These are phyloP conservation scores for Diorhabda elongata DNA, from an alignment of 1,140 invertebrate species.

Conservation along the genomic window DNA sequence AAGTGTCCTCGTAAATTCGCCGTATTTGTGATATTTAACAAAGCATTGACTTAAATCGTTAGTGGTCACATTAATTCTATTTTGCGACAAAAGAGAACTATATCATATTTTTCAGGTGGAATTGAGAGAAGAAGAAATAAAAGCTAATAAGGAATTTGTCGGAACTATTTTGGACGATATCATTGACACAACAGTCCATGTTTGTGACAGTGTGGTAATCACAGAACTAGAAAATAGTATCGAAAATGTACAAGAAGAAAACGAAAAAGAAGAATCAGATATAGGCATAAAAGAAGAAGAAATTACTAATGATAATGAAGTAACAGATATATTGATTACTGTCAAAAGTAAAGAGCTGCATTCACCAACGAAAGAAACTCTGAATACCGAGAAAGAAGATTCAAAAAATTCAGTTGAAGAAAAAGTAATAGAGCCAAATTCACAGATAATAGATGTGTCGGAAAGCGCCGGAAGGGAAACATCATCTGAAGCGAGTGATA, in stretches of 20 bases:
- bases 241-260: conserved; percentile 6
- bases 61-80: too few relatives aligned
- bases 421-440: too few relatives aligned
- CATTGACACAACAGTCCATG: conserved; percentile 28
- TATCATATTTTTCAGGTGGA: not conserved
- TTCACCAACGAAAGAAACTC: not conserved
- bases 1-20: too few relatives aligned
- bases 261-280: not conserved
- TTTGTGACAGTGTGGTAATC: conserved; percentile 29
- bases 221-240: conserved; percentile 17
- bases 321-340: not conserved
- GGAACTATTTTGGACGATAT: conserved; percentile 4
- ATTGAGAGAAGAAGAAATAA: not conserved
- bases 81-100: too few relatives aligned
- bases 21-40: too few relatives aligned
- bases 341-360: not conserved
- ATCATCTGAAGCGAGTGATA: too few relatives aligned
- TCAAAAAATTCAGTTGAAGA: not conserved
- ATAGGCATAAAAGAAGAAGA: conserved; percentile 1
- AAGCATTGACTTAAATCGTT: too few relatives aligned
- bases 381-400: not conserved
- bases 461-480: too few relatives aligned
- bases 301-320: not conserved
- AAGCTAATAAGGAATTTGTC: conserved; percentile 5
- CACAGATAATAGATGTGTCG: too few relatives aligned